These are phyloP conservation scores for Sinotaia quadrata DNA, from an alignment of 2,888 invertebrate genomes.

Conservation along the genomic window DNA sequence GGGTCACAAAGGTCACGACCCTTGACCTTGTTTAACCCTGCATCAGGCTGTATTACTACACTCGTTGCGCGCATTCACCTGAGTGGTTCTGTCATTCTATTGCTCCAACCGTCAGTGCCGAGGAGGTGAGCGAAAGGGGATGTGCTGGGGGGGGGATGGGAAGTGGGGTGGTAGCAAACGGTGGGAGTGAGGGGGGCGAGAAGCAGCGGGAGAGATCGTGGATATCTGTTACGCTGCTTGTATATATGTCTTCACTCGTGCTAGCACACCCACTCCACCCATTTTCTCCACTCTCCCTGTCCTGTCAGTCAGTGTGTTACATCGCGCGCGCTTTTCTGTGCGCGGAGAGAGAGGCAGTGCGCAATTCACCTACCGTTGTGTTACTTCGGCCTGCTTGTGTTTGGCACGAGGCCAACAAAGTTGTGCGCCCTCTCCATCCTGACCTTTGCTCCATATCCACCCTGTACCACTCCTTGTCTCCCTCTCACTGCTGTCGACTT, in stretches of 20 bases:
- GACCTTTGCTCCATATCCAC: too few species aligned
- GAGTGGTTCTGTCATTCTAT: background rate
- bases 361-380: too few species aligned
- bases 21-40: constrained; percentile 13
- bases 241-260: too few species aligned
- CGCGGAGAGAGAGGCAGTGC: too few species aligned
- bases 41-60: background rate
- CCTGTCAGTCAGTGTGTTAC: background rate
- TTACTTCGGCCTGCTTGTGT: too few species aligned
- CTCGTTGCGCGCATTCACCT: background rate
- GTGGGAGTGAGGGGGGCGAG: background rate
- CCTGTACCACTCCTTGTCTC: too few species aligned
- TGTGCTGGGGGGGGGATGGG: background rate
- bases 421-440: too few species aligned
- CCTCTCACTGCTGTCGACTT: too few species aligned
- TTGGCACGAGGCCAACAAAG: too few species aligned
- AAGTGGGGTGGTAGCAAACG: background rate
- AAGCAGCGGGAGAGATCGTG: background rate
- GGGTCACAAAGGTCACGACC: constrained; percentile 12
- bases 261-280: too few species aligned
- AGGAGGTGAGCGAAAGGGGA: background rate
- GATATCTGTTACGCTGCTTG: background rate
- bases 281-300: background rate
- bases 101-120: background rate
- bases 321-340: background rate